phyloP scores from a whole-genome alignment of 2,888 invertebrate genomes.

The Aquatica leii region DNA sequence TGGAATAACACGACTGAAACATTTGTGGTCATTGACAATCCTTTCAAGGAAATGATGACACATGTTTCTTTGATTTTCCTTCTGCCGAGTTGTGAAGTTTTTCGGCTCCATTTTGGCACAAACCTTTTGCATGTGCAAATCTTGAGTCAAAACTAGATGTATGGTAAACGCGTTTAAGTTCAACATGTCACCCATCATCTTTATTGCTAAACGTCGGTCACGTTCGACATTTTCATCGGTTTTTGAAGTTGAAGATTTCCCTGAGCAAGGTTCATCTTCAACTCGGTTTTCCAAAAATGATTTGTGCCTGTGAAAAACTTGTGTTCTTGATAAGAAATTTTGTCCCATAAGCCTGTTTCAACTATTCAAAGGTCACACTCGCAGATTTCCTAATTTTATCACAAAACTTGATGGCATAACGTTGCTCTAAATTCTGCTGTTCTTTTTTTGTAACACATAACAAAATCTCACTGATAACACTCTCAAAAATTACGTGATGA shows the following conservation, averaged over 20 bases:
- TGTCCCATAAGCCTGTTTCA: slow-evolving; percentile 19
- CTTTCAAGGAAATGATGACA: slow-evolving; percentile 20
- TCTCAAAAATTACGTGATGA: neutral
- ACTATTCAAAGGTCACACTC: slow-evolving; percentile 16
- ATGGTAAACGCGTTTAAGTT: slow-evolving; percentile 22
- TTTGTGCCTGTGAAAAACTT: slow-evolving; percentile 30
- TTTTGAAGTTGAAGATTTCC: slow-evolving; percentile 34
- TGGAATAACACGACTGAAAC: too few relatives aligned
- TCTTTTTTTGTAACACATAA: slow-evolving; percentile 11
- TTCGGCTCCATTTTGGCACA: slow-evolving; percentile 38
- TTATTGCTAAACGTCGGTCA: slow-evolving; percentile 30
- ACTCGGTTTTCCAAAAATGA: slow-evolving; percentile 31
- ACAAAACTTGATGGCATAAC: slow-evolving; percentile 19
- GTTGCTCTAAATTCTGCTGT: slow-evolving; percentile 17
- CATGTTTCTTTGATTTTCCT: slow-evolving; percentile 21
- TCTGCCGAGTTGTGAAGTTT: slow-evolving; percentile 33
- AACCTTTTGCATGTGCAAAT: slow-evolving; percentile 27
- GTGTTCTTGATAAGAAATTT: slow-evolving; percentile 23
- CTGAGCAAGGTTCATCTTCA: slow-evolving; percentile 29
- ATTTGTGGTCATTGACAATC: slow-evolving; percentile 16
- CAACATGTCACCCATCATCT: slow-evolving; percentile 22
- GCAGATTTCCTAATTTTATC: slow-evolving; percentile 17
- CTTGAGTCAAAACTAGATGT: slow-evolving; percentile 24
- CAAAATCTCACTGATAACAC: neutral
- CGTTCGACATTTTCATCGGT: slow-evolving; percentile 30